Evolutionary conservation across 2,888 invertebrate species (phyloP).

Genomic region (Drosophila kambysellisi): DNA sequence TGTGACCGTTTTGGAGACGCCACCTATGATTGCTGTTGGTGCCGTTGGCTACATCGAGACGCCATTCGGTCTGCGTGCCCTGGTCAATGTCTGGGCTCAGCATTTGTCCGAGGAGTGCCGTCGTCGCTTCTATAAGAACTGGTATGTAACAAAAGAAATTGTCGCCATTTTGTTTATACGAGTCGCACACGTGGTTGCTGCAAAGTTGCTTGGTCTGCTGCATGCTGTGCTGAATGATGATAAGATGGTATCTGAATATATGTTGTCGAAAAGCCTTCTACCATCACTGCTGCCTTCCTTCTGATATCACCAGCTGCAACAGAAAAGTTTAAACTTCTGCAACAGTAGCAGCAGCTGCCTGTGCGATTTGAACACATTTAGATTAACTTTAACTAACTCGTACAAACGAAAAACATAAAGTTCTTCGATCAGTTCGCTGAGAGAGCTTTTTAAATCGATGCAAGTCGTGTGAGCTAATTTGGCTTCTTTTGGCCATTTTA

Average conservation of each 20-base stretch:
- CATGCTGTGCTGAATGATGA: constrained; percentile 80
- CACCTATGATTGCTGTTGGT: constrained; percentile 99
- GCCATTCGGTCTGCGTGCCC: constrained; percentile 96
- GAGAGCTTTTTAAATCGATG: constrained; percentile 87
- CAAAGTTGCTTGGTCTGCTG: not conserved
- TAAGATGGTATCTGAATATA: constrained; percentile 84
- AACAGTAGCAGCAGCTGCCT: constrained; percentile 2
- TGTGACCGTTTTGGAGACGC: constrained; percentile 98
- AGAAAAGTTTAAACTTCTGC: not conserved
- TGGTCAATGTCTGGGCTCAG: constrained; percentile 99
- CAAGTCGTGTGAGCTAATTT: constrained; percentile 84
- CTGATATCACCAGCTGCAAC: constrained; percentile 75
- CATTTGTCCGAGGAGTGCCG: constrained; percentile 99
- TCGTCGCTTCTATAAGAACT: constrained; percentile 99
- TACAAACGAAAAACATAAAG: constrained; percentile 75
- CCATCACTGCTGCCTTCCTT: constrained; percentile 85
- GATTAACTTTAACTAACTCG: constrained; percentile 55
- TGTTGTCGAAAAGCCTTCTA: constrained; percentile 72
- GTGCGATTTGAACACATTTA: constrained; percentile 5
- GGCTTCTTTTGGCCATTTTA: constrained; percentile 30
- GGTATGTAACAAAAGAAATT: constrained; percentile 88
- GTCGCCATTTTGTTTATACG: constrained; percentile 54
- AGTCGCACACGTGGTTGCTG: constrained; percentile 56
- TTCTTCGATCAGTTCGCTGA: constrained; percentile 89
- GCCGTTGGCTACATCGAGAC: constrained; percentile 99